These are phyloP conservation scores for Gracilinanus agilis DNA, from an alignment of 2,113 vertebrate species.

Conservation along the genomic window DNA sequence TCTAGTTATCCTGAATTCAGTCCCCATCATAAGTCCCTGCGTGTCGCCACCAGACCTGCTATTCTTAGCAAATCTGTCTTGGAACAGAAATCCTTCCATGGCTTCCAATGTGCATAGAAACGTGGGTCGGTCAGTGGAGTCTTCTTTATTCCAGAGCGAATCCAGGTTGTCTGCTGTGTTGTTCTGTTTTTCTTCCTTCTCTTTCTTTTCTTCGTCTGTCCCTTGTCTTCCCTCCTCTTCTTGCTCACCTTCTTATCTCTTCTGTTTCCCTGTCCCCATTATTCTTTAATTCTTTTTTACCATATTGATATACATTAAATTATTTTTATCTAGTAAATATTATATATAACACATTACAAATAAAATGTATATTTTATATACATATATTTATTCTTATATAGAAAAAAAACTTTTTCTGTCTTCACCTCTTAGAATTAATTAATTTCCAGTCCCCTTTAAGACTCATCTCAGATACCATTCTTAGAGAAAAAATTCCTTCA, in stretches of 20 bases:
- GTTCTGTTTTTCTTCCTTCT: neutral
- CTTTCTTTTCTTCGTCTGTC: neutral
- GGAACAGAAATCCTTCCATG: neutral
- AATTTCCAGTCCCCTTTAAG: too few relatives aligned
- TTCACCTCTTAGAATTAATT: too few relatives aligned
- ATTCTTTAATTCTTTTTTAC: neutral
- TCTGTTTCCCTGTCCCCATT: neutral
- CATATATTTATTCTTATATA: too few relatives aligned
- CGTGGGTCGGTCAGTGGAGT: constrained; percentile 17
- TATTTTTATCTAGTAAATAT: too few relatives aligned
- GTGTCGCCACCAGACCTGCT: neutral
- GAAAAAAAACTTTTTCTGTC: too few relatives aligned
- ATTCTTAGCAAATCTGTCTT: constrained; percentile 21
- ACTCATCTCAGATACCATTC: too few relatives aligned
- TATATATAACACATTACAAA: too few relatives aligned
- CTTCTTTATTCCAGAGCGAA: neutral
- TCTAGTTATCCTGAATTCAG: constrained; percentile 4
- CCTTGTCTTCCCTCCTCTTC: neutral
- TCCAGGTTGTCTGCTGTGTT: neutral
- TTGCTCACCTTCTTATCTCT: neutral
- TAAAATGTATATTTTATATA: too few relatives aligned
- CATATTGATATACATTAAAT: too few relatives aligned
- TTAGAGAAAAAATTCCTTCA: too few relatives aligned
- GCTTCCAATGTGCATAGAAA: constrained; percentile 40
- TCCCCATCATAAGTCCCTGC: neutral